phyloP scores from a whole-genome alignment of 2,113 vertebrate genomes.

The Orthochromis malagaraziensis region DNA sequence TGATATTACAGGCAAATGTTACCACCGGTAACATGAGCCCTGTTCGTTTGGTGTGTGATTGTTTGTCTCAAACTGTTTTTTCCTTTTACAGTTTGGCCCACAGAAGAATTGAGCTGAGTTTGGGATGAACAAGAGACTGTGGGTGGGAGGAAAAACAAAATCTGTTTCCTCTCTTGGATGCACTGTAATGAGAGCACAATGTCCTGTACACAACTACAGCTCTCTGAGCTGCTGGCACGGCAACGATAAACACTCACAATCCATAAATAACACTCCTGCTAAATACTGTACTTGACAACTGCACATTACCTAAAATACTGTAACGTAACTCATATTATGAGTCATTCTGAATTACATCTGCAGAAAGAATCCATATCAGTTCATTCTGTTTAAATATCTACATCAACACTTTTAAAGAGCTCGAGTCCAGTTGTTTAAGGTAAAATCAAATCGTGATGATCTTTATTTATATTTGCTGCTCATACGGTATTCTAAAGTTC shows the following conservation, averaged over 20 bases:
- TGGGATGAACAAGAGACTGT: not conserved
- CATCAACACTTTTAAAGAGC: not conserved
- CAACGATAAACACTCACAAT: not conserved
- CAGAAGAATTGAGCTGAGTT: not conserved
- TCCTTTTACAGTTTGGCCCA: not conserved
- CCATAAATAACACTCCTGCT: not conserved
- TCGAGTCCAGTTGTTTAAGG: accelerated
- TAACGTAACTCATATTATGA: not conserved
- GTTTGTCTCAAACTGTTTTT: not conserved
- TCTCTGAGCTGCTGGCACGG: not conserved
- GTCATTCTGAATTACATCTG: not conserved
- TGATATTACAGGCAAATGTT: not conserved
- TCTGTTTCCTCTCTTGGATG: slow-evolving; percentile 7
- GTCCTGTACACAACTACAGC: not conserved
- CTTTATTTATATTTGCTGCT: not conserved
- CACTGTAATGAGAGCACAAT: not conserved
- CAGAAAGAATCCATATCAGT: not conserved
- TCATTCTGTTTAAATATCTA: not conserved
- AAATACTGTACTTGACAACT: not conserved
- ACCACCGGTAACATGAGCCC: not conserved
- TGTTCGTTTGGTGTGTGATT: not conserved
- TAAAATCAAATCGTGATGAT: not conserved
- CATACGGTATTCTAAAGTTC: not conserved
- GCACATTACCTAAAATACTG: not conserved
- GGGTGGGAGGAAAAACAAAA: slow-evolving; percentile 7